These are phyloP conservation scores for Stramonita haemastoma DNA, from an alignment of 2,888 invertebrate genomes.

Conservation along the genomic window DNA sequence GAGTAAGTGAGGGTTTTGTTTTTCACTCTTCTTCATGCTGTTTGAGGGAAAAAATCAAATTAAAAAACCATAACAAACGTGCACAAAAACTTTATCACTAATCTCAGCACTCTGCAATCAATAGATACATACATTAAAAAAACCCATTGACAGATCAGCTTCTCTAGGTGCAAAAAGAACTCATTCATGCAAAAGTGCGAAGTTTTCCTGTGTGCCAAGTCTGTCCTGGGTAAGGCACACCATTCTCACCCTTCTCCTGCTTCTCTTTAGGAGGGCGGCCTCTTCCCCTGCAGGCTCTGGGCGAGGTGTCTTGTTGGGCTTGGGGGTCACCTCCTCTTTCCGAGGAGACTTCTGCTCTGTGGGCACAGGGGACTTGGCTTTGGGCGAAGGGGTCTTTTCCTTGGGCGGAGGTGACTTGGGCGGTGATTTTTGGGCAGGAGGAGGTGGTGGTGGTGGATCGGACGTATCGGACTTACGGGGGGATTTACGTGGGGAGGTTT, in stretches of 20 bases:
- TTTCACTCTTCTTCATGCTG: too few relatives aligned
- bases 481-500: neutral
- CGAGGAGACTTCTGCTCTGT: neutral
- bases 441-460: neutral
- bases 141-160: neutral
- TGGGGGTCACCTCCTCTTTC: neutral
- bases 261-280: neutral
- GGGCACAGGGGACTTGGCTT: too few relatives aligned
- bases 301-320: neutral
- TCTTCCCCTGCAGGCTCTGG: slow-evolving; percentile 26
- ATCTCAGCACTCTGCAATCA: too few relatives aligned
- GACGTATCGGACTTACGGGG: slow-evolving; percentile 19
- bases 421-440: neutral
- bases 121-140: too few relatives aligned
- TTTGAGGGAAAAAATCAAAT: too few relatives aligned
- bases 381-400: neutral
- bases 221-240: neutral
- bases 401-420: neutral
- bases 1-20: too few relatives aligned
- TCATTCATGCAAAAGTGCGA: neutral
- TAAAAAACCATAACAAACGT: too few relatives aligned
- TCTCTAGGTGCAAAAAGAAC: neutral
- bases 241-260: slow-evolving; percentile 18
- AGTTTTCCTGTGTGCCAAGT: neutral
- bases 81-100: too few relatives aligned